These are phyloP conservation scores for Elegia similella DNA, from an alignment of 2,888 invertebrate species.

Conservation along the genomic window DNA sequence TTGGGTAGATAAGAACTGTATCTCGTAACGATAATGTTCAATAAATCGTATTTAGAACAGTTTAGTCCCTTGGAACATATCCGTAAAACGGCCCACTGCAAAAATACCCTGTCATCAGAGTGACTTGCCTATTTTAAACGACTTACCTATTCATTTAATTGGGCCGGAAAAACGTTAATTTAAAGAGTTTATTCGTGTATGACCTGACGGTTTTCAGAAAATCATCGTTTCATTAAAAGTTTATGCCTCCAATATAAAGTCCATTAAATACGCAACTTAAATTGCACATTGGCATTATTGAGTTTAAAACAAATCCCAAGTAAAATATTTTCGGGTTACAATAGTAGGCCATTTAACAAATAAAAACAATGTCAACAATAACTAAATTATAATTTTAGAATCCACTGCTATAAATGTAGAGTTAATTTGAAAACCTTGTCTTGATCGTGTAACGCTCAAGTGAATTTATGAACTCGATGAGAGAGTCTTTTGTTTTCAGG, in stretches of 20 bases:
- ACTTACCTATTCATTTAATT: no score
- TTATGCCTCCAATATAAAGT: no score
- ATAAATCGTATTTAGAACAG: constrained; percentile 47
- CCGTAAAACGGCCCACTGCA: background rate
- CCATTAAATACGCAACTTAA: no score
- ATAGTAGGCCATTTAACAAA: no score
- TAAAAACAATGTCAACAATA: no score
- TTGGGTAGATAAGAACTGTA: constrained; percentile 57
- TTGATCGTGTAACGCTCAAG: constrained; percentile 33
- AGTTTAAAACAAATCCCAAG: no score
- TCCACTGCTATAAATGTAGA: constrained; percentile 25
- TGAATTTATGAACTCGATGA: constrained; percentile 42
- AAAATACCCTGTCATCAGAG: background rate
- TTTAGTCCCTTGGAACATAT: background rate
- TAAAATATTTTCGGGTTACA: no score
- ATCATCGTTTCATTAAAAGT: background rate
- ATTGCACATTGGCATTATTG: no score
- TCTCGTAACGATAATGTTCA: constrained; percentile 45
- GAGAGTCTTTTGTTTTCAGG: constrained; percentile 47
- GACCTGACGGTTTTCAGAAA: background rate
- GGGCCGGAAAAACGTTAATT: no score
- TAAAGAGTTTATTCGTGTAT: no score
- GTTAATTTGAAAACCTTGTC: constrained; percentile 53
- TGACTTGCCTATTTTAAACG: no score
- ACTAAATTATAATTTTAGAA: no score